phyloP scores from a whole-genome alignment of 2,888 invertebrate species.

The Apamea epomidion region DNA sequence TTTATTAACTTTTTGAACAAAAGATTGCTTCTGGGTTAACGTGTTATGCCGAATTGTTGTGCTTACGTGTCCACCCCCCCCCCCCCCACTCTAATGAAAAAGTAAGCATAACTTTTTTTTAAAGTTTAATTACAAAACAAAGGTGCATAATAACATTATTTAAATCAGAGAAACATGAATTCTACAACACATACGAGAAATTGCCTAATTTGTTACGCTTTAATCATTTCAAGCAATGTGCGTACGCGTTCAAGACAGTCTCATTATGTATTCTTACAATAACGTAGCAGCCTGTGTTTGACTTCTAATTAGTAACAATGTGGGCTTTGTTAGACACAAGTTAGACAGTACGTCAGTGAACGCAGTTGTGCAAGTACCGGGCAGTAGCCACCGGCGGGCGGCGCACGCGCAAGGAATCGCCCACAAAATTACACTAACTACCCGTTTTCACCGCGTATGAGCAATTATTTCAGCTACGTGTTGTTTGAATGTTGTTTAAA shows the following conservation, averaged over 20 bases:
- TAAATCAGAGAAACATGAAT: not conserved
- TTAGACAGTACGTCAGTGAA: conserved; percentile 28
- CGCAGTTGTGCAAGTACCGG: conserved; percentile 56
- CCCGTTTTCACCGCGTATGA: conserved; percentile 48
- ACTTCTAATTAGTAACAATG: conserved; percentile 59
- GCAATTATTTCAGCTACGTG: conserved; percentile 51
- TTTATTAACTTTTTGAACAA: conserved; percentile 48
- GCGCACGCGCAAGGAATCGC: conserved; percentile 36
- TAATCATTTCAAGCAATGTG: conserved; percentile 34
- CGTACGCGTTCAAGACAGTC: conserved; percentile 14
- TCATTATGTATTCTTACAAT: conserved; percentile 44
- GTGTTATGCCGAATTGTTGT: not conserved
- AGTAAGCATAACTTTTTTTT: not conserved
- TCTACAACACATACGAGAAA: not conserved
- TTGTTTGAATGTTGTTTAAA: conserved; percentile 14
- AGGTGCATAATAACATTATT: not conserved
- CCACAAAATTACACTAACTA: conserved; percentile 51
- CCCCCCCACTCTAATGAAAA: not conserved
- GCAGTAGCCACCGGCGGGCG: conserved; percentile 5
- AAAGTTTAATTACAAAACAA: conserved; percentile 2
- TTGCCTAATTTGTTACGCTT: conserved; percentile 34
- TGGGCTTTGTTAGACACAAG: conserved; percentile 50
- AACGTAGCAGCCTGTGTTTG: conserved; percentile 51
- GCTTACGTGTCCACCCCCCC: not conserved
- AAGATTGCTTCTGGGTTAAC: conserved; percentile 30